phyloP scores from a whole-genome alignment of 1,140 invertebrate genomes.

The Tetraneura akinire region DNA sequence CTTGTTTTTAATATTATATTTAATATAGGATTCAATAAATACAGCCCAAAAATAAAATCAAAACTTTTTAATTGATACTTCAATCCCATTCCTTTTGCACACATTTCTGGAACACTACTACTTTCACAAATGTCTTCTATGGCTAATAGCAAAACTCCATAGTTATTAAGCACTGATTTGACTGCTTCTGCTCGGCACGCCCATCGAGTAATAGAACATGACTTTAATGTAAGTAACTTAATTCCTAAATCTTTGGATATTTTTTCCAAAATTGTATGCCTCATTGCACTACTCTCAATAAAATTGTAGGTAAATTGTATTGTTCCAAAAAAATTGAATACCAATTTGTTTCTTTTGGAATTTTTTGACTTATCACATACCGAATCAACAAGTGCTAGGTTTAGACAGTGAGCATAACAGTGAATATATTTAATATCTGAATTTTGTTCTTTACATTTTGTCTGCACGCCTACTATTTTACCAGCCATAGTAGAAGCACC shows the following conservation, averaged over 20 bases:
- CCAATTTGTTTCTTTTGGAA: too few relatives aligned
- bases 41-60: too few relatives aligned
- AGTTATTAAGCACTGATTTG: conserved; percentile 37
- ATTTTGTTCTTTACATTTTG: conserved; percentile 43
- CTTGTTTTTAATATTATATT: conserved; percentile 9
- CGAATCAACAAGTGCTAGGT: too few relatives aligned
- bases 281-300: conserved; percentile 53
- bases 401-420: too few relatives aligned
- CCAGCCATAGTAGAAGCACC: conserved; percentile 47
- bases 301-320: conserved; percentile 49
- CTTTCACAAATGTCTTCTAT: conserved; percentile 33
- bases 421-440: conserved; percentile 36
- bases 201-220: conserved; percentile 46
- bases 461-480: conserved; percentile 16
- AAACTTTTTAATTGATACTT: too few relatives aligned
- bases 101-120: conserved; percentile 25
- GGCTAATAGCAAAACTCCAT: conserved; percentile 30
- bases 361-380: too few relatives aligned
- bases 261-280: conserved; percentile 50
- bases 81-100: conserved; percentile 3
- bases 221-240: conserved; percentile 51
- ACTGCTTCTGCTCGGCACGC: conserved; percentile 52
- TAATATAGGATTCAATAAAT: conserved; percentile 13
- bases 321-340: conserved; percentile 46
- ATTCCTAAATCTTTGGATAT: too few relatives aligned